These are phyloP conservation scores for Arion vulgaris DNA, from an alignment of 1,140 invertebrate genomes.

Conservation along the genomic window DNA sequence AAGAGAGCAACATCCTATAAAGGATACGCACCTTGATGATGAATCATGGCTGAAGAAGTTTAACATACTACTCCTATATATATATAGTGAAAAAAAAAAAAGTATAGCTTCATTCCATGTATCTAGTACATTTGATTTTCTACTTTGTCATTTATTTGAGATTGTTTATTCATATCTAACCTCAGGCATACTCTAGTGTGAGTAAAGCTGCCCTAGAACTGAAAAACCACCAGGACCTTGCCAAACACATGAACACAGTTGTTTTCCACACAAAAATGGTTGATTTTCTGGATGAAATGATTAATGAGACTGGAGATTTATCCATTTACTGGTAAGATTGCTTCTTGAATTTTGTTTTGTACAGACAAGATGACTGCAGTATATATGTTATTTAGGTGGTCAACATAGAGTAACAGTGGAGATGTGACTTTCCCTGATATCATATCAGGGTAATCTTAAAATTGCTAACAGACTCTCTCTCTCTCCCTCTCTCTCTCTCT, in stretches of 20 bases:
- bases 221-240: slow-evolving; percentile 89
- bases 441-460: no score
- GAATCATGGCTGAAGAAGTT: no score
- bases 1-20: no score
- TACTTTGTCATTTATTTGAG: no score
- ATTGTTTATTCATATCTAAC: slow-evolving; percentile 14
- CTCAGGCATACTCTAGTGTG: slow-evolving; percentile 88
- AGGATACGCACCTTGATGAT: no score
- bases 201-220: slow-evolving; percentile 86
- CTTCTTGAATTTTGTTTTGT: neutral
- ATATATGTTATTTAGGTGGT: neutral
- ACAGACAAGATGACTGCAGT: neutral
- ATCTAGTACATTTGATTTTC: neutral
- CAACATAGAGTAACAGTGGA: neutral
- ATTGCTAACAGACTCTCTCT: no score
- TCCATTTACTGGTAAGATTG: slow-evolving; percentile 88
- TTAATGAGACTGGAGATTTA: slow-evolving; percentile 96
- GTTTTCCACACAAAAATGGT: slow-evolving; percentile 99
- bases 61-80: no score
- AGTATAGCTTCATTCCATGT: no score
- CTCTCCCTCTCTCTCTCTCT: no score
- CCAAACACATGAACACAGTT: slow-evolving; percentile 93
- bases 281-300: slow-evolving; percentile 97
- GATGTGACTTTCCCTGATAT: no score
- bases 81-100: no score